Evolutionary conservation across 2,888 invertebrate genomes (phyloP), one percentile per base, ranked within the genome.

Genomic region (Nephrocerus scutellatus): DNA sequence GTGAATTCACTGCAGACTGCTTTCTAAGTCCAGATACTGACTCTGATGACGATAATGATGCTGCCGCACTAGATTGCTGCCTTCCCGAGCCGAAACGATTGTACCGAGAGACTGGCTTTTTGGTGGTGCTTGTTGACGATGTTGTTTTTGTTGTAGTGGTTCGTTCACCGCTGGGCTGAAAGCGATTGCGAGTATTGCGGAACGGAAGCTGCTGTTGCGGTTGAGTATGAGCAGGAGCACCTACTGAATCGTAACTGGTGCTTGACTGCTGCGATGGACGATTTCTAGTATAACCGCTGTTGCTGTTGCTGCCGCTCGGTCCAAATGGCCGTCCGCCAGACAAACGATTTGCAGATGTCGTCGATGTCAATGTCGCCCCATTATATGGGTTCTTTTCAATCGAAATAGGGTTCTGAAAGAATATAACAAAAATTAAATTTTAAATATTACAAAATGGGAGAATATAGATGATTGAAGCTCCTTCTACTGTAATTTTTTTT

Each of bases 151-250:
- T 36, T 2, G 49, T 19, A 2, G 53, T 32, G 9, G 55, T 40
- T 8, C 49, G 46, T 4, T 53, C 49, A 4, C 50, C 49, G 21
- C 39, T 53, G 3, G 63, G 59, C 31, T 66, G 66, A 23, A 65
- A 68, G 12, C 68, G 62, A 49, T 55, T 63, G 30, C 65, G 56
- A 6, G 57, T 48, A 39, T 53, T 59, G 8, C 65, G 59, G 39
- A 62, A 63, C 0, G 66, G 59, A 2, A 56, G 43, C 44, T 46
- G 57, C 35, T 57, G 56, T 29, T 44, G 60, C 40, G 24, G 36
- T 6, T 52, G 47, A 28, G 53, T 49, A 19, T 44, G 30, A 29
- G 46, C 49, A 0, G 44, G 30, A 8, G 43, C 42, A 7, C 36
- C 30, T 21, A 47, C 48, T 1, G 43, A 24, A 19, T 43, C 47